A percentile compares a stretch with the other conserved stretches of the same genome.
Evolutionary conservation across 2,113 vertebrate species (phyloP).

Genomic region (Aplodontia rufa): DNA sequence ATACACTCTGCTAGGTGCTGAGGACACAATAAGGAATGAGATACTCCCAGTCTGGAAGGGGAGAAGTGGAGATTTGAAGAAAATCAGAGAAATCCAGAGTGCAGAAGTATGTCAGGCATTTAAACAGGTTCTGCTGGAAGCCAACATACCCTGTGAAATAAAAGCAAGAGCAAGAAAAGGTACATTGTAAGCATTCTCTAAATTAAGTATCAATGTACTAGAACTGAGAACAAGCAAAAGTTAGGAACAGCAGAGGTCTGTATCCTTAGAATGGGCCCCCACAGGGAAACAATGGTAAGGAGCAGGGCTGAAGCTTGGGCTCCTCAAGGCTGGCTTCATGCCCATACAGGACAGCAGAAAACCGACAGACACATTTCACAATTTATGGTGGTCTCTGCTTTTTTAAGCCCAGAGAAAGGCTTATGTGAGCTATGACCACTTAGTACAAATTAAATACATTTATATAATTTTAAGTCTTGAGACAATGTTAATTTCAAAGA

Average conservation of each 20-base stretch:
- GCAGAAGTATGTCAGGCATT: neutral
- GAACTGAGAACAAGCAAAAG: neutral
- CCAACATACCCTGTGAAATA: neutral
- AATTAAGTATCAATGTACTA: neutral
- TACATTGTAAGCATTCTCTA: neutral
- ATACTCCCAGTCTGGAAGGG: neutral
- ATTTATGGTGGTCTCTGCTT: neutral
- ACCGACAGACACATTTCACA: neutral
- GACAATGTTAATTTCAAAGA: conserved; percentile 21
- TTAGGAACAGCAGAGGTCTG: neutral
- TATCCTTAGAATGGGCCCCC: neutral
- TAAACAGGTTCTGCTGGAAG: neutral
- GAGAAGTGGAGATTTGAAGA: neutral
- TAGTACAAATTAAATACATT: neutral
- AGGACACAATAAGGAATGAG: neutral
- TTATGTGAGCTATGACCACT: neutral
- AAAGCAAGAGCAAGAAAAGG: neutral
- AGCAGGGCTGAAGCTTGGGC: neutral
- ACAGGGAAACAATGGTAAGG: neutral
- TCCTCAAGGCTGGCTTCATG: neutral
- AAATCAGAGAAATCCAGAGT: neutral
- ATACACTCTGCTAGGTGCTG: neutral
- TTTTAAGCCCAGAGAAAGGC: neutral
- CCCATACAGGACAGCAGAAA: neutral
- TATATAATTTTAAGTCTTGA: neutral